phyloP scores from a whole-genome alignment of 2,113 vertebrate species.

The Tragelaphus strepsiceros region DNA sequence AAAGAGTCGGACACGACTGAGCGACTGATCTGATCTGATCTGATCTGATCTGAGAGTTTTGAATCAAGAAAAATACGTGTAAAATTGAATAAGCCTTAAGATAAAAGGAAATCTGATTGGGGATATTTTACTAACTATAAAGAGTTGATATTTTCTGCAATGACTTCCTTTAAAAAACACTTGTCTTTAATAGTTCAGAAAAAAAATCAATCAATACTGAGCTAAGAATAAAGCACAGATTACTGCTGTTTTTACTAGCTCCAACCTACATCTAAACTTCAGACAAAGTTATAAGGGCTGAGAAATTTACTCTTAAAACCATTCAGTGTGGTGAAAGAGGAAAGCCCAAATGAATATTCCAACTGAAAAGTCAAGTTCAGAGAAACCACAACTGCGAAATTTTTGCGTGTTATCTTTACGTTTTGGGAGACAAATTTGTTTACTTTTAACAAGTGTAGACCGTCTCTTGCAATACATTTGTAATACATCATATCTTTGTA shows the following conservation, averaged over 20 bases:
- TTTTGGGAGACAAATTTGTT: not conserved
- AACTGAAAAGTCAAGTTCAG: not conserved
- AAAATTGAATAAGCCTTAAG: not conserved
- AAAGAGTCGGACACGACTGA: too few relatives aligned
- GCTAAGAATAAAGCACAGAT: not conserved
- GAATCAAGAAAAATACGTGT: not conserved
- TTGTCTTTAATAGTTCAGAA: not conserved
- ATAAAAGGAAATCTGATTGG: not conserved
- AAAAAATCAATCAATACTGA: not conserved
- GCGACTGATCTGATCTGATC: too few relatives aligned
- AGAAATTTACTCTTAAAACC: not conserved
- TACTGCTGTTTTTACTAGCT: not conserved
- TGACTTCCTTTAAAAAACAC: not conserved
- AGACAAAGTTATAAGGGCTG: not conserved
- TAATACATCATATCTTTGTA: not conserved
- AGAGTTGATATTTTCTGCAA: not conserved
- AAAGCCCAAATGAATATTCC: not conserved
- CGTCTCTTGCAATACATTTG: not conserved
- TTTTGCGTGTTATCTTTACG: not conserved
- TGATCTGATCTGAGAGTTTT: too few relatives aligned
- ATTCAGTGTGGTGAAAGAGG: not conserved
- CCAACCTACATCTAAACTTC: not conserved
- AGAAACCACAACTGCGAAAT: not conserved
- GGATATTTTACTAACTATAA: not conserved
- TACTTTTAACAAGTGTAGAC: not conserved